These are phyloP conservation scores for Eucera pruinosa DNA, from an alignment of 2,888 invertebrate genomes.

Conservation along the genomic window DNA sequence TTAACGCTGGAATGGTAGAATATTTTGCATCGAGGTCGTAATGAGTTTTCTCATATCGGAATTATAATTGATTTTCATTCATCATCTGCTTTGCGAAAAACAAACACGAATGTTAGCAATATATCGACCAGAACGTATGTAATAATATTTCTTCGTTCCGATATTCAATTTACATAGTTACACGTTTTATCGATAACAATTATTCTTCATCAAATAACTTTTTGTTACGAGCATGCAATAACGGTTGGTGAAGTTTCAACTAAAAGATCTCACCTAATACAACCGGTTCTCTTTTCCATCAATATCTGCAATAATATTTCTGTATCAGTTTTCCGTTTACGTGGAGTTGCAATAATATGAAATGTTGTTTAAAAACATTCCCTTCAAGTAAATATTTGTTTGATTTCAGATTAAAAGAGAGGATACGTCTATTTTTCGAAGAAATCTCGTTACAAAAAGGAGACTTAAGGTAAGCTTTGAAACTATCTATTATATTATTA, in stretches of 20 bases:
- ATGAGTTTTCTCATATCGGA: background rate
- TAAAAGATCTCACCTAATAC: too few relatives aligned
- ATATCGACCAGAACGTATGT: too few relatives aligned
- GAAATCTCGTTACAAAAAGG: constrained; percentile 91
- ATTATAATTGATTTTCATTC: background rate
- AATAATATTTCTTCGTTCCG: too few relatives aligned
- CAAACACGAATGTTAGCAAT: background rate
- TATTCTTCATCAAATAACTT: too few relatives aligned
- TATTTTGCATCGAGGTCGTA: background rate
- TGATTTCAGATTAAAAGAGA: constrained; percentile 89
- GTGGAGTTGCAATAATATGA: background rate
- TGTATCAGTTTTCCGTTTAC: too few relatives aligned
- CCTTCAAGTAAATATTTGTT: constrained; percentile 19
- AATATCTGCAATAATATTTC: too few relatives aligned
- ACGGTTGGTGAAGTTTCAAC: too few relatives aligned
- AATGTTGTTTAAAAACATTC: background rate
- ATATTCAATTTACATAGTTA: too few relatives aligned
- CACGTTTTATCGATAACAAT: too few relatives aligned
- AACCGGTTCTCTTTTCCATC: too few relatives aligned
- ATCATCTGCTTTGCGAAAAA: constrained; percentile 3
- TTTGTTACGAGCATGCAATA: too few relatives aligned
- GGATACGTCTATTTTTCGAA: constrained; percentile 93
- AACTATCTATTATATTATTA: background rate
- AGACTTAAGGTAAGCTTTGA: constrained; percentile 89
- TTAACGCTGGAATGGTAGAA: background rate